These are phyloP conservation scores for Epicampocera succincta DNA, from an alignment of 2,888 invertebrate genomes.

Conservation along the genomic window DNA sequence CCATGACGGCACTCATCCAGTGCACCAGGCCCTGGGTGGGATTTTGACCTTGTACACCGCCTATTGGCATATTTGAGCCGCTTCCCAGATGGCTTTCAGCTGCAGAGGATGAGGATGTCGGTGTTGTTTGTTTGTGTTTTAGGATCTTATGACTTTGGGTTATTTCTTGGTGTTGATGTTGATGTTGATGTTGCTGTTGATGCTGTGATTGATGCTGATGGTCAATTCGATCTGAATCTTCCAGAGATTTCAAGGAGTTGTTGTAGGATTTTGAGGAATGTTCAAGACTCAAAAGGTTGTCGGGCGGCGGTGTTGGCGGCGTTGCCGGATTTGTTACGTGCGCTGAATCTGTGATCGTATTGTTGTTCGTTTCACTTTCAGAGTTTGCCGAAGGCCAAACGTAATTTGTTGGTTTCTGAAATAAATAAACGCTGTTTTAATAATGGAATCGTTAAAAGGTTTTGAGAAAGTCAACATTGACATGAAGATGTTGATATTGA, in stretches of 20 bases:
- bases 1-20: conserved; percentile 97
- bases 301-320: conserved; percentile 73
- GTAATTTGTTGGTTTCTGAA: conserved; percentile 86
- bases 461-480: not conserved
- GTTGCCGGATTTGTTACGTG: conserved; percentile 70
- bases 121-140: conserved; percentile 52
- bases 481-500: too few species aligned
- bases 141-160: conserved; percentile 55
- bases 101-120: conserved; percentile 30
- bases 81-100: conserved; percentile 41
- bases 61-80: conserved; percentile 80
- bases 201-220: conserved; percentile 63
- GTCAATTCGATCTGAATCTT: conserved; percentile 53
- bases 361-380: conserved; percentile 68
- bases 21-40: conserved; percentile 92
- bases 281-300: conserved; percentile 50
- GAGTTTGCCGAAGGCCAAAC: conserved; percentile 82
- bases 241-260: conserved; percentile 50
- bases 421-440: conserved; percentile 70
- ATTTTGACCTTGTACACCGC: conserved; percentile 84
- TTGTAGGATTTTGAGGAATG: conserved; percentile 55
- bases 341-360: conserved; percentile 68
- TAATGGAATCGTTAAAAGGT: not conserved
- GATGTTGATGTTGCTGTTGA: conserved; percentile 70
- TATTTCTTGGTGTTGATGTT: conserved; percentile 66